Evolutionary conservation across 2,113 vertebrate genomes (phyloP).

Genomic region (Phrynosoma blainvillii): DNA sequence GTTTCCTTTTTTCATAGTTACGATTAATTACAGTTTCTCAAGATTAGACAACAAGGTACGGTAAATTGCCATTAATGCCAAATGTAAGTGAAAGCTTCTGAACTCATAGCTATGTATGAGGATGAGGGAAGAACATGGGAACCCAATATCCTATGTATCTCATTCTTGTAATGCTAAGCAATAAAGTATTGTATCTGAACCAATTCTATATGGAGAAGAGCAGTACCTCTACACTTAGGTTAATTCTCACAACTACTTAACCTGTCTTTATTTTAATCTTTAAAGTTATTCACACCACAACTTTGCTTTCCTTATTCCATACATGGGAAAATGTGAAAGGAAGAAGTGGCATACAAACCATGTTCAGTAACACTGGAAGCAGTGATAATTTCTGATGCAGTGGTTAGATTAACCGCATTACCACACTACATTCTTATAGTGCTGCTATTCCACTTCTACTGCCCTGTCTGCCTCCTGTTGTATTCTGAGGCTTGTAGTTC

Average conservation of each 20-base stretch:
- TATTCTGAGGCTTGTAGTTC: too few relatives aligned
- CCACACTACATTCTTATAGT: too few relatives aligned
- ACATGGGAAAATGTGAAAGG: not conserved
- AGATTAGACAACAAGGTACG: not conserved
- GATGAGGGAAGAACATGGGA: not conserved
- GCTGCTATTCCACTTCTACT: too few relatives aligned
- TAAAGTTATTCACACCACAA: not conserved
- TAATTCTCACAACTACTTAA: not conserved
- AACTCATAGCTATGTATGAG: not conserved
- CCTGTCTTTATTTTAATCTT: not conserved
- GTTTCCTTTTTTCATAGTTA: not conserved
- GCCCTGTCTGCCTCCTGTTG: too few relatives aligned
- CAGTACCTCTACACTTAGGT: not conserved
- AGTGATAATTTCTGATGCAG: too few relatives aligned
- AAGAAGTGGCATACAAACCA: too few relatives aligned
- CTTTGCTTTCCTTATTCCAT: not conserved
- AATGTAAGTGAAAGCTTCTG: not conserved
- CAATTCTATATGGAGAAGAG: not conserved
- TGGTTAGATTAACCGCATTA: too few relatives aligned
- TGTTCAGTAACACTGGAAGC: too few relatives aligned
- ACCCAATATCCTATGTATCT: not conserved
- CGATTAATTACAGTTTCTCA: not conserved
- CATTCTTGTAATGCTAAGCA: not conserved
- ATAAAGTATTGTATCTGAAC: not conserved
- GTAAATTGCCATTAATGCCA: not conserved